Percentiles rank a stretch among this genome's conserved stretches.
Evolutionary conservation across 2,113 vertebrate species (phyloP).

Genomic region (Heterochromis multidens): DNA sequence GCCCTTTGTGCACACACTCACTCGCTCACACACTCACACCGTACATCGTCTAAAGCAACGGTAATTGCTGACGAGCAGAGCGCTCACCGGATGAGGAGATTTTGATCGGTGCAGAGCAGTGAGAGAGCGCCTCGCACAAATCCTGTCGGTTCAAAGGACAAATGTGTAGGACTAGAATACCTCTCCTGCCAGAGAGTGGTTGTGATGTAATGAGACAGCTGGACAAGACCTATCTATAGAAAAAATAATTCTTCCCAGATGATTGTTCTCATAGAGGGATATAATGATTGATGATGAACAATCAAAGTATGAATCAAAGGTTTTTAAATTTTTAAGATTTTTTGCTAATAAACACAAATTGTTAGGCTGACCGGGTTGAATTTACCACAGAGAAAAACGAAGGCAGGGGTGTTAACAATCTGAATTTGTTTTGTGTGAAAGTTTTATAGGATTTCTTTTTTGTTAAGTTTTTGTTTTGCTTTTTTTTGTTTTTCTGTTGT

Average conservation of each 20-base stretch:
- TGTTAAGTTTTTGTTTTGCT: background rate
- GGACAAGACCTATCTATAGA: slow-evolving; percentile 22
- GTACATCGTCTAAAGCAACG: slow-evolving; percentile 8
- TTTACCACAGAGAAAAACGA: background rate
- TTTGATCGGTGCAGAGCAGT: slow-evolving; percentile 38
- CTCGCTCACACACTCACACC: background rate
- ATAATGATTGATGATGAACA: background rate
- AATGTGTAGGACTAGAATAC: slow-evolving; percentile 52
- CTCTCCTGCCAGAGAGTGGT: slow-evolving; percentile 18
- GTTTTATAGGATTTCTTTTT: background rate
- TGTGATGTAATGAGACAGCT: slow-evolving; percentile 48
- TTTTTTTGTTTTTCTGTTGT: background rate
- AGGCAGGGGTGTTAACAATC: background rate
- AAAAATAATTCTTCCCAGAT: background rate
- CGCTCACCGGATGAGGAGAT: slow-evolving; percentile 52
- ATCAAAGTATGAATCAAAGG: background rate
- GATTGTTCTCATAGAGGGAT: background rate
- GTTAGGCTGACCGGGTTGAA: background rate
- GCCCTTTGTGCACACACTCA: slow-evolving; percentile 36
- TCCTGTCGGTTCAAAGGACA: slow-evolving; percentile 56
- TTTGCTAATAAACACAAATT: background rate
- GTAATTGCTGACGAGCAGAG: slow-evolving; percentile 62
- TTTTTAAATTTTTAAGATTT: background rate
- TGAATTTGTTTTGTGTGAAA: background rate
- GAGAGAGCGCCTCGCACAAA: slow-evolving; percentile 12